Evolutionary conservation across 2,888 invertebrate species (phyloP), one percentile per base, ranked within the genome.

Genomic region (Eupithecia inturbata): DNA sequence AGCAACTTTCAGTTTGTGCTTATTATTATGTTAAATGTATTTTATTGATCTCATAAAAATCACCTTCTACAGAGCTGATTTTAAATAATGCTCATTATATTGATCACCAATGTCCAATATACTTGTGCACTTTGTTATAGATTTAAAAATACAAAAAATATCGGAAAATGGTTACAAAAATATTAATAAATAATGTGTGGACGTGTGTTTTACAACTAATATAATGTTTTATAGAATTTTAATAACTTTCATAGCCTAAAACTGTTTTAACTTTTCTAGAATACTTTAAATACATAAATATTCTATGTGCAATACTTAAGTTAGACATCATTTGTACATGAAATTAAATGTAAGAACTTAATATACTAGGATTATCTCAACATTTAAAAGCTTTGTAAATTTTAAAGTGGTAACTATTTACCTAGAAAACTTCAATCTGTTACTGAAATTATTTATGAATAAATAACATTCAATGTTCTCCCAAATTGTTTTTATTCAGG

Each of bases 371-470:
- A 78, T 73, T 68, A 82, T 77, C 84, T 82, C 82, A 73, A 87
- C 87, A 81, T 84, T 78, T 73, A 79, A 74, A 85, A 84, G 82
- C 88, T 86, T 81, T 85, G 82, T 89, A 87, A 89, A 89, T 85
- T 85, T 82, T 88, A 86, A 85, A 84, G 83, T 87, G 82, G 88
- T 80, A 78, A 73, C 53, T 41, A 72, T 71, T 69, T 75, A 39
- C 39, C 36, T 77, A 73, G 74, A 72, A 45, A 76, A 73, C 87
- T 88, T 85, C 86, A 89, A 89, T 85, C 83, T 92, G 90, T 91
- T 90, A 88, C 86, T 85, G 86, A 90, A 90, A 90, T 88, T 90
- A 92, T 91, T 92, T 91, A 91, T 91, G 84, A 88, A 84, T 86
- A 87, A 88, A 89, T 87, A 89, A 85, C 86, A 87, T 86, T 80